Conservation (phyloP, 2,113 vertebrate species). For the Nesogale talazaci region DNA sequence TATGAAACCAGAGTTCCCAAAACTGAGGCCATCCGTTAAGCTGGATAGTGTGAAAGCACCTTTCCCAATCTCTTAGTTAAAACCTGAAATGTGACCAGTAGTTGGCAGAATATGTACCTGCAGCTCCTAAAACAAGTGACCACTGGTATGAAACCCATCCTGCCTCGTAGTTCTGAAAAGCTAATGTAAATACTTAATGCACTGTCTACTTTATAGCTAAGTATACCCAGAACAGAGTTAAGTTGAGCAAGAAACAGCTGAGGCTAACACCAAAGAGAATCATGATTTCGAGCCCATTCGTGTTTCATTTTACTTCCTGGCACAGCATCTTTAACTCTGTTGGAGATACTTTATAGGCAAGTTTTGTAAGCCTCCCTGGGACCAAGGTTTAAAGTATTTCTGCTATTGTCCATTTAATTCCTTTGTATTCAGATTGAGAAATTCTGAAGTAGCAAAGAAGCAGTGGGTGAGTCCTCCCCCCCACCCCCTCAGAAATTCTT, state of each 20-base stretch:
- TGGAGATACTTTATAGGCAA: not conserved
- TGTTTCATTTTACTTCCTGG: not conserved
- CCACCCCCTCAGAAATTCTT: not conserved
- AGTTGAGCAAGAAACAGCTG: conserved; percentile 35
- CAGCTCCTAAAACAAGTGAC: not conserved
- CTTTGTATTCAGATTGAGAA: not conserved
- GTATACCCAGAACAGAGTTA: not conserved
- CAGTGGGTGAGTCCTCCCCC: not conserved
- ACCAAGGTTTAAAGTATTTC: not conserved
- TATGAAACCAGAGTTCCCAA: conserved; percentile 9
- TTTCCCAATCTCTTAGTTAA: not conserved
- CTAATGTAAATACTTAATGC: not conserved
- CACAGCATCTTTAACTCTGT: not conserved
- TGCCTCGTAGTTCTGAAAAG: conserved; percentile 12
- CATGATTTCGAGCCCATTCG: not conserved
- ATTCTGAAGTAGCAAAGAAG: not conserved
- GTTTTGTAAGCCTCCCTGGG: not conserved
- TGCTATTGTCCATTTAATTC: not conserved
- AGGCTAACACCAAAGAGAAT: not conserved
- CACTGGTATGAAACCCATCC: not conserved
- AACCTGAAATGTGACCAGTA: conserved; percentile 10
- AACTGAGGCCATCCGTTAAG: not conserved
- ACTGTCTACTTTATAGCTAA: conserved; percentile 22
- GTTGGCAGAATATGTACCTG: not conserved
- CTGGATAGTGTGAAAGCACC: not conserved